These are phyloP conservation scores for Paragorgia papillata DNA, from an alignment of 92 coral and sea anemone genomes.

Conservation along the genomic window DNA sequence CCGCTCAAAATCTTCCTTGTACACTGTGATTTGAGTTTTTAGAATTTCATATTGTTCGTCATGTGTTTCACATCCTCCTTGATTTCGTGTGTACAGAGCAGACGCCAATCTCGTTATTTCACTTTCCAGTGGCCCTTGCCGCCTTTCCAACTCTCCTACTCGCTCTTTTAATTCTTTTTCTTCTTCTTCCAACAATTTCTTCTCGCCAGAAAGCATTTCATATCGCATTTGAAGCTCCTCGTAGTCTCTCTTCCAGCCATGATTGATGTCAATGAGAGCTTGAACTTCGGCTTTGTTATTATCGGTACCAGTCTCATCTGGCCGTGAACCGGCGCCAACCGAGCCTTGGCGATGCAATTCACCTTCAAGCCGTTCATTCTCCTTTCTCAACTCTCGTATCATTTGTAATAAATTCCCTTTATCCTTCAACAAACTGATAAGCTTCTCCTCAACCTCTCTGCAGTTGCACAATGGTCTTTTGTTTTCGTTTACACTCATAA, in stretches of 20 bases:
- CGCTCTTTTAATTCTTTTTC: conserved; percentile 60
- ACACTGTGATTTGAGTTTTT: conserved; percentile 77
- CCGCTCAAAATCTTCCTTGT: conserved; percentile 88
- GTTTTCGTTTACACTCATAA: conserved; percentile 32
- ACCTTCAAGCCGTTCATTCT: background rate
- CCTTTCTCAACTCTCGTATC: conserved; percentile 10
- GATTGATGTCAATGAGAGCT: conserved; percentile 64
- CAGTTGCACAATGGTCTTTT: conserved; percentile 18
- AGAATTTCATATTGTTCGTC: conserved; percentile 64
- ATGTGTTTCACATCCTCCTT: conserved; percentile 4
- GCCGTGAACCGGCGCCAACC: background rate
- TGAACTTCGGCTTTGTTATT: background rate
- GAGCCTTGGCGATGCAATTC: background rate
- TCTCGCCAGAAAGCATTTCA: conserved; percentile 66
- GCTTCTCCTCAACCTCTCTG: conserved; percentile 16
- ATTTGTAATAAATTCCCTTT: conserved; percentile 4
- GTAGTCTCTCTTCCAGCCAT: conserved; percentile 86
- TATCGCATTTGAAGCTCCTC: conserved; percentile 64
- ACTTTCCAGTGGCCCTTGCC: conserved; percentile 78
- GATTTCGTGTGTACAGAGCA: conserved; percentile 33
- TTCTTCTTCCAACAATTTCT: conserved; percentile 63
- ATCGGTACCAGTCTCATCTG: conserved; percentile 24
- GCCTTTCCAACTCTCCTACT: conserved; percentile 73
- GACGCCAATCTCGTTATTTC: conserved; percentile 83
- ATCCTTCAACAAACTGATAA: conserved; percentile 3